Percentiles rank a stretch among this genome's conserved stretches.
Conservation (phyloP, 1,140 invertebrate species). For the Venustaconcha ellipsiformis region DNA sequence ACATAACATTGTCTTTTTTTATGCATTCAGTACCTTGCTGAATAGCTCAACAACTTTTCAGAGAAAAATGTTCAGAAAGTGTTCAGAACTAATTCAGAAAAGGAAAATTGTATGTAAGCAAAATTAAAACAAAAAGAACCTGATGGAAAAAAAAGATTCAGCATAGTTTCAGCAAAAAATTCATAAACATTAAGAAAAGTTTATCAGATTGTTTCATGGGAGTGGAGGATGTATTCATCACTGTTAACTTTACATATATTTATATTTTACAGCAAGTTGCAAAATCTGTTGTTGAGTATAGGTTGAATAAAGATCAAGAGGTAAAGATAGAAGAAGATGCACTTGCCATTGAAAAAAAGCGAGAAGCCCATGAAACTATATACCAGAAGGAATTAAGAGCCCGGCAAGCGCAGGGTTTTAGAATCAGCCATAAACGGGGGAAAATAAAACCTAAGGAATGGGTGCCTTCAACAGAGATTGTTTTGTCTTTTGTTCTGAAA, state of each 20-base stretch:
- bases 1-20: no score
- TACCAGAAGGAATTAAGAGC: slow-evolving; percentile 78
- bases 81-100: no score
- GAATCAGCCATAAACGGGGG: slow-evolving; percentile 18
- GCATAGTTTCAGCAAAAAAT: background rate
- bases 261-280: slow-evolving; percentile 63
- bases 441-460: slow-evolving; percentile 35
- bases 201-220: no score
- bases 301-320: slow-evolving; percentile 73
- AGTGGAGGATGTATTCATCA: no score
- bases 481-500: slow-evolving; percentile 54
- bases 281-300: slow-evolving; percentile 34
- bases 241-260: background rate
- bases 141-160: background rate
- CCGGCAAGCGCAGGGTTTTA: slow-evolving; percentile 74
- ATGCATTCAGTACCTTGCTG: no score
- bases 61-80: background rate
- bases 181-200: no score
- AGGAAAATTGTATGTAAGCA: background rate
- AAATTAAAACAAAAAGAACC: background rate
- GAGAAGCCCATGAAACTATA: slow-evolving; percentile 75
- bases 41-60: no score
- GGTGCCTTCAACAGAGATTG: slow-evolving; percentile 28
- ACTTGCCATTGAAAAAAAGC: slow-evolving; percentile 77
- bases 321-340: slow-evolving; percentile 77